phyloP scores from a whole-genome alignment of 2,888 invertebrate genomes.

The Megalurothrips usitatus region DNA sequence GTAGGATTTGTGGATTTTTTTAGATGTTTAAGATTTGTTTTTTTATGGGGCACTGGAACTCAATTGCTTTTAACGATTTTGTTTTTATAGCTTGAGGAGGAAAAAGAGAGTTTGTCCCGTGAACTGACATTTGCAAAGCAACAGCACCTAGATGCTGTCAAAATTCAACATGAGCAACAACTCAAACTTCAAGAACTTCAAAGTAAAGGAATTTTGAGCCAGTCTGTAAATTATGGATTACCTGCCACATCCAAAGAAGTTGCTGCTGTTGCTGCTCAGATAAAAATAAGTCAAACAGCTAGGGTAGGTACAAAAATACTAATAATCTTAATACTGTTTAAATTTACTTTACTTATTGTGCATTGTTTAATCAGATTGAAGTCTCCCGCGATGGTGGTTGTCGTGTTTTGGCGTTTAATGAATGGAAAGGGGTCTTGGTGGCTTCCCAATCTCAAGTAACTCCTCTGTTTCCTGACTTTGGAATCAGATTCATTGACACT shows the following conservation, averaged over 20 bases:
- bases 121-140: not conserved
- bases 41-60: not conserved
- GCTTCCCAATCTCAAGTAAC: constrained; percentile 70
- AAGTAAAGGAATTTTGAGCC: not conserved
- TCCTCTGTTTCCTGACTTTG: constrained; percentile 69
- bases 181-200: not conserved
- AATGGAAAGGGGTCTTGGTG: constrained; percentile 59
- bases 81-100: constrained; percentile 39
- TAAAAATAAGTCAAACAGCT: not conserved
- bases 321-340: not conserved
- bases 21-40: no score
- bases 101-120: constrained; percentile 46
- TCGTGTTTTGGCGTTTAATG: constrained; percentile 70
- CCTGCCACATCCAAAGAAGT: not conserved
- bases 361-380: constrained; percentile 61
- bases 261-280: constrained; percentile 2
- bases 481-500: constrained; percentile 68
- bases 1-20: constrained; percentile 33
- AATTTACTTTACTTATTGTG: constrained; percentile 41
- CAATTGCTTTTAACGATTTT: not conserved
- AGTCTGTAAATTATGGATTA: not conserved
- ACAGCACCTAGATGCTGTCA: not conserved
- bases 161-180: constrained; percentile 8
- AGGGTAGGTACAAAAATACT: not conserved
- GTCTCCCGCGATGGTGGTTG: constrained; percentile 68